Base-by-base conservation (phyloP, 2,888 invertebrate species). In the Yponomeuta malinellus region DNA sequence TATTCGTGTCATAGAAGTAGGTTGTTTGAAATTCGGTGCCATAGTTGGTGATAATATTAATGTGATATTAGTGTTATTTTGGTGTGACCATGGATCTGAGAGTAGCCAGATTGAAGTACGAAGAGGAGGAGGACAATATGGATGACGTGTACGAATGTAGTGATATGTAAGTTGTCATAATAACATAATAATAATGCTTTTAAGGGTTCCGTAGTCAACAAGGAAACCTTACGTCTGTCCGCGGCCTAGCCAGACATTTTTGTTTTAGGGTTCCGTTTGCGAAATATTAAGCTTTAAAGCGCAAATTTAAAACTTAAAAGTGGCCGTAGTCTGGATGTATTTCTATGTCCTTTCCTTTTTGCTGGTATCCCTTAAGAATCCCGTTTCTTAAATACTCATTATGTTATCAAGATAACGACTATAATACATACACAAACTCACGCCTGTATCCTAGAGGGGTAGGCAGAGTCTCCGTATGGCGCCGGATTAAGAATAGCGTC, bases 1-100 rank as follows among this genome's bases (percentile, higher is more conserved):
- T 48, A 59, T 37, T 43, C 8, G 43, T 43, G 43, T 43, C 6
- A 43, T 43, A 43, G 6, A 43, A 8, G 8, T 43, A 63, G 12
- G 52, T 59, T 15, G 12, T 59, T 15, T 5, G 12, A 59, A 59
- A 59, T 59, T 59, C 52, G 15, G 29, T 52, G 48, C 23, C 52
- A 52, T 52, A 23, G 74, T 74, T 71, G 72, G 67, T 74, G 70
- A 48, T 48, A 66, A 59, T 59, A 59, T 59, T 59, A 59, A 12
- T 59, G 52, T 48, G 63, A 59, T 59, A 59, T 59, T 59, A 59
- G 52, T 59, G 52, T 59, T 5, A 73, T 70, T 76, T 74, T 73
- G 73, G 72, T 74, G 75, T 75, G 74, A 69, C 77, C 74, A 90
- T 90, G 90, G 90, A 90, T 90, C 82, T 90, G 43, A 86, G 90